A percentile compares a stretch with the other conserved stretches of the same genome.
phyloP scores from a whole-genome alignment of 2,113 vertebrate species.

The Symphodus melops region DNA sequence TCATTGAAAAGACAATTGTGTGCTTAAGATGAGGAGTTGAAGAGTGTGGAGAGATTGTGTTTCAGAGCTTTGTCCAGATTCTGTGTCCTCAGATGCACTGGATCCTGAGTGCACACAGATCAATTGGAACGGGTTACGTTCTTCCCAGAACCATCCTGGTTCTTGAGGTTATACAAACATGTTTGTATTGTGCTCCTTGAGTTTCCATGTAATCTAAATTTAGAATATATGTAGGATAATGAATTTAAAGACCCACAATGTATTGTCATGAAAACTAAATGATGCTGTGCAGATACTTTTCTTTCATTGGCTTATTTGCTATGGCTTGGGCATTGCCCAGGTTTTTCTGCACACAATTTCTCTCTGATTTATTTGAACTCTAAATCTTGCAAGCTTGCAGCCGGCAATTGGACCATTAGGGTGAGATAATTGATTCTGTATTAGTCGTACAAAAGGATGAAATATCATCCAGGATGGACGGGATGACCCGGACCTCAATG shows the following conservation, averaged over 20 bases:
- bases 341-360: slow-evolving; percentile 34
- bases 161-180: slow-evolving; percentile 64
- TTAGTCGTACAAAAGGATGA: slow-evolving; percentile 73
- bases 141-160: slow-evolving; percentile 64
- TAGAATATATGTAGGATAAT: slow-evolving; percentile 29
- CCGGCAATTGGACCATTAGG: slow-evolving; percentile 71
- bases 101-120: slow-evolving; percentile 59
- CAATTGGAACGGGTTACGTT: slow-evolving; percentile 63
- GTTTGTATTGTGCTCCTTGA: slow-evolving; percentile 32
- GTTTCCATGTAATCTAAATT: slow-evolving; percentile 47
- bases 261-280: slow-evolving; percentile 18
- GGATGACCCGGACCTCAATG: slow-evolving; percentile 41
- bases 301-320: slow-evolving; percentile 46
- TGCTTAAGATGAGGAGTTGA: slow-evolving; percentile 77
- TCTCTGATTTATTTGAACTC: slow-evolving; percentile 63
- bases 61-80: slow-evolving; percentile 77
- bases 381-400: slow-evolving; percentile 72
- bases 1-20: slow-evolving; percentile 84
- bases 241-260: slow-evolving; percentile 8
- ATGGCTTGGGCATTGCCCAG: slow-evolving; percentile 46
- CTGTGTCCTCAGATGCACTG: slow-evolving; percentile 82
- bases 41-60: slow-evolving; percentile 79
- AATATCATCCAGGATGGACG: slow-evolving; percentile 74
- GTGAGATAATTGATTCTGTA: slow-evolving; percentile 77
- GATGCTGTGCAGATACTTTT: slow-evolving; percentile 13